Evolutionary conservation across 2,113 vertebrate genomes (phyloP).

Genomic region (Cebidichthys violaceus): DNA sequence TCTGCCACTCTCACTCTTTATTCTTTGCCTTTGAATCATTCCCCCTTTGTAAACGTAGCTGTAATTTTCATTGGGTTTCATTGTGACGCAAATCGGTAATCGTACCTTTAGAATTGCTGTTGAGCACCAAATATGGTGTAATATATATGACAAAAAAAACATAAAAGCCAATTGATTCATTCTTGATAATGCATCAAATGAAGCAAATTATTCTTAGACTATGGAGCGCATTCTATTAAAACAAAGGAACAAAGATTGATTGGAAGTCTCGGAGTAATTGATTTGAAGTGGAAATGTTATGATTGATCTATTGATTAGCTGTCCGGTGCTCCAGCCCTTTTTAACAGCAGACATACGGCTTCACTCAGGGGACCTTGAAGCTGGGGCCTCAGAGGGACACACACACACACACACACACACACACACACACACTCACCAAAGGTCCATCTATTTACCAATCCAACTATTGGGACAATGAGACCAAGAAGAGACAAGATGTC

Average conservation of each 20-base stretch:
- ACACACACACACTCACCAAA: not conserved
- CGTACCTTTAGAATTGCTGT: not conserved
- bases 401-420: not conserved
- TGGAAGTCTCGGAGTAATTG: constrained; percentile 70
- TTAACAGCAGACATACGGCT: constrained; percentile 75
- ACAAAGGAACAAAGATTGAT: constrained; percentile 57
- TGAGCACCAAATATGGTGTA: not conserved
- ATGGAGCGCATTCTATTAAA: constrained; percentile 8
- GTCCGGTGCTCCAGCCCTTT: constrained; percentile 60
- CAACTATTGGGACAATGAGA: constrained; percentile 48
- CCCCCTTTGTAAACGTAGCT: constrained; percentile 64
- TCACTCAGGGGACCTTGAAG: constrained; percentile 64
- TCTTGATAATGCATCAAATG: constrained; percentile 29
- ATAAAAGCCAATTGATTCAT: not conserved
- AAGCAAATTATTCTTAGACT: constrained; percentile 12
- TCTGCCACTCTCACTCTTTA: constrained; percentile 78
- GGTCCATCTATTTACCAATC: constrained; percentile 52
- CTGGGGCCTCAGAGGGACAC: constrained; percentile 46
- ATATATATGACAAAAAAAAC: not conserved
- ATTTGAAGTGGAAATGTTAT: constrained; percentile 83
- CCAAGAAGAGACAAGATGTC: constrained; percentile 47
- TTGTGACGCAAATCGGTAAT: not conserved
- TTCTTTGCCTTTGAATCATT: constrained; percentile 50
- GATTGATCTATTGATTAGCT: constrained; percentile 85
- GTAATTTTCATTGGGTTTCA: constrained; percentile 21